Evolutionary conservation across 2,888 invertebrate species (phyloP), one percentile per base, ranked within the genome.

Genomic region (Limnephilus lunatus): DNA sequence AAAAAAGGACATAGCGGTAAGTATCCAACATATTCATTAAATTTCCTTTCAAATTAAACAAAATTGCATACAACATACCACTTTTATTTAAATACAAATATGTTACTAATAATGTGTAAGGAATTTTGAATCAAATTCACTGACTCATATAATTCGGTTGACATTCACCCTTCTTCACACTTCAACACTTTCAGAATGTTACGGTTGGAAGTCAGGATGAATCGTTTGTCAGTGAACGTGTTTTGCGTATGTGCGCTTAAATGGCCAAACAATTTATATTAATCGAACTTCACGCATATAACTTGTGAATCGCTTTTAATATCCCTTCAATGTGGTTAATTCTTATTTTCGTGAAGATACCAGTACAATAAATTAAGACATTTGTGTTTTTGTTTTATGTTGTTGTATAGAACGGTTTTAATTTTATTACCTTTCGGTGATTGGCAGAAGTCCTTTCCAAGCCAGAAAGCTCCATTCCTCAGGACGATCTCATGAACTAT

Each of bases 401-500:
- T 81, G 15, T 19, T 82, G 82, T 12, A 30, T 19, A 81, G 91
- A 32, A 48, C 32, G 30, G 30, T 82, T 30, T 5, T 9, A 89
- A 68, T 53, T 81, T 95, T 96, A 96, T 44, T 95, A 98, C 98
- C 98, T 97, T 97, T 97, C 19, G 98, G 97, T 15, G 97, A 95
- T 94, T 97, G 96, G 92, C 97, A 96, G 91, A 95, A 94, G 81
- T 96, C 96, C 80, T 97, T 96, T 93, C 97, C 98, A 90, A 98
- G 96, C 96, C 98, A 98, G 95, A 99, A 99, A 0, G 98, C 98
- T 44, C 99, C 99, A 95, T 98, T 98, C 90, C 99, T 96, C 94
- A 98, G 97, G 92, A 98, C 97, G 94, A 99, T 99, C 96, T 99
- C 99, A 94, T 99, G 99, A 94, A 99, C 98, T 94, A 99, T 98